phyloP scores from a whole-genome alignment of 2,113 vertebrate genomes.

The Ammospiza caudacuta region DNA sequence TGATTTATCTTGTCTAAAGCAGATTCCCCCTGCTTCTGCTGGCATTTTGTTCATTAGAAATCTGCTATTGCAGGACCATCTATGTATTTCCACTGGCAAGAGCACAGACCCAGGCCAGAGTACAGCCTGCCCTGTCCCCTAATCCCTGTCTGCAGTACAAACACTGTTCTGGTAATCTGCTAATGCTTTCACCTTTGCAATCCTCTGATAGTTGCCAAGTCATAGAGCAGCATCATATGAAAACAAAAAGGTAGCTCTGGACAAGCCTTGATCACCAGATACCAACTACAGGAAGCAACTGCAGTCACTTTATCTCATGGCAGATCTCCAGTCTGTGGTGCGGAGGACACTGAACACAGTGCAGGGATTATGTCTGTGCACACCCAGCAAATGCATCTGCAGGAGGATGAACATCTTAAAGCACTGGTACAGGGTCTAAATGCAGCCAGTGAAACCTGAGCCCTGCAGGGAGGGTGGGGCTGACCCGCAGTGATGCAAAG shows the following conservation, averaged over 20 bases:
- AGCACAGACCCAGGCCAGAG: neutral
- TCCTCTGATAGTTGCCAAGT: neutral
- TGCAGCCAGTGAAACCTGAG: neutral
- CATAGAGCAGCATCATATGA: neutral
- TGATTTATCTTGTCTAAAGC: neutral
- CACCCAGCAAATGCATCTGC: neutral
- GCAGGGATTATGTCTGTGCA: neutral
- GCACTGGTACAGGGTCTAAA: neutral
- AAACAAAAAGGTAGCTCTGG: neutral
- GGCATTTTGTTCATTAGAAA: neutral
- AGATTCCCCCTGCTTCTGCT: neutral
- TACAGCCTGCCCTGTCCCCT: neutral
- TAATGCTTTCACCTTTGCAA: constrained; percentile 20
- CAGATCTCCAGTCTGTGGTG: neutral
- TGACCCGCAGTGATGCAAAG: neutral
- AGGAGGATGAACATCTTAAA: neutral
- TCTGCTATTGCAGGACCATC: neutral
- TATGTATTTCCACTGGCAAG: neutral
- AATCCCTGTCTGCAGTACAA: neutral
- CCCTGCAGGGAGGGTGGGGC: neutral
- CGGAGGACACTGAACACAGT: neutral
- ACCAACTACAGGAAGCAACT: constrained; percentile 9
- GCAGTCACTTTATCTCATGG: neutral
- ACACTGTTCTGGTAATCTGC: neutral
- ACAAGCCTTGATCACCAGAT: neutral